Evolutionary conservation across 1,140 invertebrate species (phyloP), one percentile per base, ranked within the genome.

Genomic region (Sycophila sp.): DNA sequence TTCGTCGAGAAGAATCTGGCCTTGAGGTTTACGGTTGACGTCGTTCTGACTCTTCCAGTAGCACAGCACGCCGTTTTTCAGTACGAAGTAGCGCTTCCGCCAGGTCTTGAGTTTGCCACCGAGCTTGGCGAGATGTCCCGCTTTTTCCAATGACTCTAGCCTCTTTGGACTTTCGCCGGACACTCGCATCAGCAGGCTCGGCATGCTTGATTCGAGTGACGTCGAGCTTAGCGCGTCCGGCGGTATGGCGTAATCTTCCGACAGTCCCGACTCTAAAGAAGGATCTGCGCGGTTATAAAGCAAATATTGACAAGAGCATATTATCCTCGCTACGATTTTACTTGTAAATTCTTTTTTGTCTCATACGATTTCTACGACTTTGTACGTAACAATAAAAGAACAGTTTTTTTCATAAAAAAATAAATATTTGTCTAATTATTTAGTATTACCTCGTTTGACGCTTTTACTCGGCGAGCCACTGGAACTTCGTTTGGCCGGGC

Each of bases 31-130:
- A 1, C 94, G 86, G 78, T 92, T 93, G 13, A 95, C 90, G 79
- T 97, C 96, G 78, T 94, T 95, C 86, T 97, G 92, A 58, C 93
- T 94, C 85, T 98, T 98, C 93, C 96, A 98, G 83, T 98, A 98
- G 2, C 92, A 94, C 0, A 98, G 86, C 0, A 92, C 91, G 28
- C 96, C 96, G 85, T 98, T 96, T 79, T 95, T 96, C 1, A 98
- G 85, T 0, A 97, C 94, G 80, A 98, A 98, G 93, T 95, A 98
- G 76, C 96, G 88, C 79, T 96, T 95, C 73, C 94, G 88, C 96
- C 96, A 98, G 0, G 95, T 98, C 87, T 98, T 98, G 1, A 98
- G 87, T 86, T 97, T 98, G 13, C 96, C 96, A 51, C 96, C 96
- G 38, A 98, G 88, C 86, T 98, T 98, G 13, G 95, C 96, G 38